Base-by-base conservation (phyloP, 2,888 invertebrate genomes). In the Cloeon dipterum region DNA sequence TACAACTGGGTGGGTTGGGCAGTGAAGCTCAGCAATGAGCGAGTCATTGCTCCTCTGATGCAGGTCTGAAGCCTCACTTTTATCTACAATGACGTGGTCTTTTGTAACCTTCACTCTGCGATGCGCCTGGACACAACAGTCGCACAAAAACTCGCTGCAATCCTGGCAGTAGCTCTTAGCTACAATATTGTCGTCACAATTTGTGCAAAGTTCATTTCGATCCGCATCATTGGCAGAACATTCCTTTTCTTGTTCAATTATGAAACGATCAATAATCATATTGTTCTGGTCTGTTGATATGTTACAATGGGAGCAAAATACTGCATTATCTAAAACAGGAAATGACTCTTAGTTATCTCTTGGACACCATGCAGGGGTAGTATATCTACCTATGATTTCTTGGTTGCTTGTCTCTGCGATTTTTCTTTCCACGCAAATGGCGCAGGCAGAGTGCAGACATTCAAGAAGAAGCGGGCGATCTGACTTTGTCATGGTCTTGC, bases 21-120 rank as follows among this genome's bases (percentile, higher is more conserved):
- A 85, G 7, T 16, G 5, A 13, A 29, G n/a, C 14, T 29, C 29
- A 5, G 13, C 29, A 61, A 70, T 73, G 54, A 79, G 65, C 51
- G 70, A 71, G 49, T 68, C 66, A 32, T 63, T 59, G 40, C 63
- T 62, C 14, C 63, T 59, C 46, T 62, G 62, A 50, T 62, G 64
- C 52, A 78, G 77, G 34, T 63, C 66, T 42, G 71, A 56, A 38
- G 77, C 76, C 55, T 82, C 81, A 49, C 79, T 78, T 57, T 79
- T 79, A 35, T 76, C 70, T 59, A 85, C 81, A 46, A 91, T 85
- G 3, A 74, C 78, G 57, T 91, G 91, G 53, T 88, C 88, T 61
- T 88, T 88, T 34, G 89, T 89, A 45, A 89, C 81, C 60, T 88
- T 81, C 38, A 91, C 65, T 59, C 88, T 70, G 56, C 83, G 82